Evolutionary conservation across 2,113 vertebrate species (phyloP), one percentile per base, ranked within the genome.

Genomic region (Lagopus leucura): DNA sequence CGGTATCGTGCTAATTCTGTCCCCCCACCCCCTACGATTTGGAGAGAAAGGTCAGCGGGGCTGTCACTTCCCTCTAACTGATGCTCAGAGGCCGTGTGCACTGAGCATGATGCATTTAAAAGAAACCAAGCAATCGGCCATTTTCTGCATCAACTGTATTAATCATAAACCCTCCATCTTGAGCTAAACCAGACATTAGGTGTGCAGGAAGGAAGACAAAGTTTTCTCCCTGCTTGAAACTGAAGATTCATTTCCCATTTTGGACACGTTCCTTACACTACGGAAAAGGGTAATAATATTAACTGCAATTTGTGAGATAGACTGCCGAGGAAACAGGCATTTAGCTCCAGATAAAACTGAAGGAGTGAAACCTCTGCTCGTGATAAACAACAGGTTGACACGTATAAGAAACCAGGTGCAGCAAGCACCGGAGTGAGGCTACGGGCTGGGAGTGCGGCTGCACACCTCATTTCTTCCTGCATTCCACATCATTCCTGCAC

Each of bases 11-110:
- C 94, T 96, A 82, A 97, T 97, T 96, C 85, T 94, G 89, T 93
- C 25, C 36, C 58, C 36, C 16, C 96, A 92, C 82, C 75, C 95
- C 83, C 18, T 6, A 32, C 43, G 93, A 89, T 85, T 88, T 73
- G 76, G 86, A 97, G 92, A 77, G 97, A 97, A 98, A 98, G 98
- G 98, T 98, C 98, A 98, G 82, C 93, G 89, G 86, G 63, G 95
- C 98, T 97, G 97, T 93, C 98, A 96, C 90, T 73, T 96, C 94
- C 94, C 96, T 97, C 96, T 95, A 97, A 97, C 95, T 80, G 97
- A 96, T 95, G 97, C 97, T 97, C 92, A 38, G 91, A 91, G 96
- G 43, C 95, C 66, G 90, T 86, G 97, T 74, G 97, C 97, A 77
- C 88, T 2, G 79, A 97, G 97, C 97, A 93, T 70, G 95, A 97